Evolutionary conservation across 2,888 invertebrate species (phyloP).

Genomic region (Congeria kusceri): DNA sequence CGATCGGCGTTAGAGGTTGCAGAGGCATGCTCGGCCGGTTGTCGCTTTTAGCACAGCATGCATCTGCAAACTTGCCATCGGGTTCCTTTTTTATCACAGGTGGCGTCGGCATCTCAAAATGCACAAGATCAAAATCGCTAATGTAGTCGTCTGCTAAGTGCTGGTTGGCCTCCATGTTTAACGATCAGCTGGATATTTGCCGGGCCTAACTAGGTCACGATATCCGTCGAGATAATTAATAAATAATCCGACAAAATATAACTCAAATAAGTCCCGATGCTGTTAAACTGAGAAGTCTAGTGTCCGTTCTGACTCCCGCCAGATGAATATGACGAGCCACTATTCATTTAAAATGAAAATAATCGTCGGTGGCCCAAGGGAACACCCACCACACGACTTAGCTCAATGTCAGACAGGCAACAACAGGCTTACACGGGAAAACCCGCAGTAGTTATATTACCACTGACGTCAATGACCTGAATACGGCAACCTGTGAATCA

Average conservation of each 20-base stretch:
- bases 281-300: slow-evolving; percentile 11
- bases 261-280: slow-evolving; percentile 10
- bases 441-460: slow-evolving; percentile 76
- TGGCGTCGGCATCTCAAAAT: slow-evolving; percentile 74
- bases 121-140: slow-evolving; percentile 79
- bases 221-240: slow-evolving; percentile 9
- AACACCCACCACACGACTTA: slow-evolving; percentile 77
- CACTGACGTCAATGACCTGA: slow-evolving; percentile 71
- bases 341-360: slow-evolving; percentile 56
- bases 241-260: slow-evolving; percentile 17
- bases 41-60: slow-evolving; percentile 64
- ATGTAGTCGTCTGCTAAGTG: slow-evolving; percentile 80
- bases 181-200: slow-evolving; percentile 71
- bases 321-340: slow-evolving; percentile 41
- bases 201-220: slow-evolving; percentile 63
- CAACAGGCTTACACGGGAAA: slow-evolving; percentile 77
- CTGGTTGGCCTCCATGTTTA: slow-evolving; percentile 74
- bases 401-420: slow-evolving; percentile 79
- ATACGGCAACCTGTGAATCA: slow-evolving; percentile 40
- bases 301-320: slow-evolving; percentile 54
- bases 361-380: slow-evolving; percentile 78
- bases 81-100: slow-evolving; percentile 69
- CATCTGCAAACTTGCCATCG: slow-evolving; percentile 60
- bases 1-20: slow-evolving; percentile 59
- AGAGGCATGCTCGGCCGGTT: slow-evolving; percentile 44